Conservation (phyloP, 2,888 invertebrate genomes). For the Leucophenga montana region DNA sequence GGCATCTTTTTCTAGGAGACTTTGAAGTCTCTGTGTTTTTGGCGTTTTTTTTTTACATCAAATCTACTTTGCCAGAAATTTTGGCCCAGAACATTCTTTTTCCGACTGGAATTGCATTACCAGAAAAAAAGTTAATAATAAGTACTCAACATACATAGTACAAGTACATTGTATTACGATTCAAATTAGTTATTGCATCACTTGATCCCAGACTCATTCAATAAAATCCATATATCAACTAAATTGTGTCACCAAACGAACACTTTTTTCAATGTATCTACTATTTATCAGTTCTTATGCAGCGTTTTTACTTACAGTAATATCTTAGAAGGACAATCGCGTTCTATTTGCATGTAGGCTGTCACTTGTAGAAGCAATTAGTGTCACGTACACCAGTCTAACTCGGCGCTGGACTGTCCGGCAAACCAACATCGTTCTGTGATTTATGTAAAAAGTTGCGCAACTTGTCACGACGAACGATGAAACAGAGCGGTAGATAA, state of each 20-base stretch:
- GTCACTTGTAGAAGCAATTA: constrained; percentile 60
- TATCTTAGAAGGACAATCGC: neutral
- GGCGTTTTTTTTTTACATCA: too few relatives aligned
- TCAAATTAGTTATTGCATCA: too few relatives aligned
- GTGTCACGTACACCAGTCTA: constrained; percentile 39
- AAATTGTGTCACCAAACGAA: neutral
- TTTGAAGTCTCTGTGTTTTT: too few relatives aligned
- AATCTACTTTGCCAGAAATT: too few relatives aligned
- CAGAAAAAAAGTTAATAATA: too few relatives aligned
- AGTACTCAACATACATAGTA: too few relatives aligned
- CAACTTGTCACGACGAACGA: neutral
- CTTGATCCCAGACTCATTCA: too few relatives aligned
- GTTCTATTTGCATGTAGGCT: constrained; percentile 39
- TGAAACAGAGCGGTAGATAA: neutral
- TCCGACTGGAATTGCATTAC: too few relatives aligned
- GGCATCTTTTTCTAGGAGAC: too few relatives aligned
- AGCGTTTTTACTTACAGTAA: neutral
- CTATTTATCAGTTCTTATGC: neutral
- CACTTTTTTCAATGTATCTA: neutral
- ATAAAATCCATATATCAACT: neutral
- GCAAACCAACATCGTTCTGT: neutral
- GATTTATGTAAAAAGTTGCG: constrained; percentile 23
- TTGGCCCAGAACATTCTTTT: too few relatives aligned
- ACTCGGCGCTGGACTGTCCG: too few relatives aligned
- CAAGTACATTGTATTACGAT: too few relatives aligned